These are phyloP conservation scores for Hylaeus anthracinus DNA, from an alignment of 1,140 invertebrate genomes.

Conservation along the genomic window DNA sequence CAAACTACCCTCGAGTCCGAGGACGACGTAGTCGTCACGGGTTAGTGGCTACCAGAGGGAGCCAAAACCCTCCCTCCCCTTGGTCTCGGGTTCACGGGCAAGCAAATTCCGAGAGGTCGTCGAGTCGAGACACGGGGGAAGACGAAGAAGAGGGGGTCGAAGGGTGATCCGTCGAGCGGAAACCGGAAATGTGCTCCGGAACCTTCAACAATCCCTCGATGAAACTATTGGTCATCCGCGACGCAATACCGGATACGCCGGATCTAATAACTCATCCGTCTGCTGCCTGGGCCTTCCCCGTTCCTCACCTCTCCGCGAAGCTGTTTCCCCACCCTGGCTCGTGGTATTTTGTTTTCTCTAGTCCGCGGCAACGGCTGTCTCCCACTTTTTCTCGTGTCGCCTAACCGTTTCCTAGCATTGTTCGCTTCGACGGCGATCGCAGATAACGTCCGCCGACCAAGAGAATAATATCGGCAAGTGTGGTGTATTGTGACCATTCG, in stretches of 20 bases:
- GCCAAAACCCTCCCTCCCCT: conserved; percentile 28
- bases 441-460: conserved; percentile 52
- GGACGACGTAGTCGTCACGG: conserved; percentile 31
- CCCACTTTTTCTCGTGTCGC: conserved; percentile 34
- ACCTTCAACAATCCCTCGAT: conserved; percentile 82
- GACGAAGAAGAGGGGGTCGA: conserved; percentile 35
- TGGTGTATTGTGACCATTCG: conserved; percentile 46
- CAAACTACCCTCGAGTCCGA: conserved; percentile 41
- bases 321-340: no score
- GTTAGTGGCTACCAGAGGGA: conserved; percentile 41
- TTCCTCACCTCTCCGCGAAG: background rate
- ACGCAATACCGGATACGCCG: conserved; percentile 80
- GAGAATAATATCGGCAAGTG: conserved; percentile 57
- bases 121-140: conserved; percentile 40
- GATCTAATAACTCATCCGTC: conserved; percentile 81
- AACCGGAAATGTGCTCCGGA: conserved; percentile 81
- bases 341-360: background rate
- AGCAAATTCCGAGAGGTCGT: conserved; percentile 40
- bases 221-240: conserved; percentile 82
- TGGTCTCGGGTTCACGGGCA: conserved; percentile 17
- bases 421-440: conserved; percentile 54
- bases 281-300: conserved; percentile 53
- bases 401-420: conserved; percentile 52
- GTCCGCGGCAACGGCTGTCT: background rate
- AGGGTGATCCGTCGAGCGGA: conserved; percentile 72